phyloP scores from a whole-genome alignment of 2,113 vertebrate species.

The Erinaceus europaeus region DNA sequence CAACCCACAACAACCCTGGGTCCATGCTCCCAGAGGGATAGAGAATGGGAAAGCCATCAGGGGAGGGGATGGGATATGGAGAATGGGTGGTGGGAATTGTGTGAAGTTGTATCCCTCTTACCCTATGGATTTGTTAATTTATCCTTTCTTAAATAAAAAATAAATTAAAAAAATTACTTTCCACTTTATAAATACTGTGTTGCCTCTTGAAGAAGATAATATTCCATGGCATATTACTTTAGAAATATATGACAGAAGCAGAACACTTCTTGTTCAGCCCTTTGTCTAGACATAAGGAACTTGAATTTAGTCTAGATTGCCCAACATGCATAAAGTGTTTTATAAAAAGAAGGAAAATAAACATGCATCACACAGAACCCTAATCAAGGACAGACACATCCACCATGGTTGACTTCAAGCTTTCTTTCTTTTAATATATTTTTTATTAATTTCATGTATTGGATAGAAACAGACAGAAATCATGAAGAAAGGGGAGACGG shows the following conservation, averaged over 20 bases:
- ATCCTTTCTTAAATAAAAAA: too few relatives aligned
- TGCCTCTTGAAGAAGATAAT: background rate
- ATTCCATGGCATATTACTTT: background rate
- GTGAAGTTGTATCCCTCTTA: too few relatives aligned
- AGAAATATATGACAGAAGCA: too few relatives aligned
- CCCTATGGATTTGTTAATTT: too few relatives aligned
- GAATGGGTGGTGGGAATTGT: too few relatives aligned
- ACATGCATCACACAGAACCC: background rate
- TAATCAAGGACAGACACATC: background rate
- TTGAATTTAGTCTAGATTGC: conserved; percentile 26
- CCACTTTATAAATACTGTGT: background rate
- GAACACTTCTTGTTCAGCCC: background rate
- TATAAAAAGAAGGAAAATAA: background rate
- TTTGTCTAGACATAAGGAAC: conserved; percentile 2
- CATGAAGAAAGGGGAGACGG: too few relatives aligned
- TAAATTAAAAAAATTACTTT: conserved; percentile 19
- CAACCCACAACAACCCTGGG: too few relatives aligned
- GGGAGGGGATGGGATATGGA: too few relatives aligned
- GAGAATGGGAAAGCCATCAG: too few relatives aligned
- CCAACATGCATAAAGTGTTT: background rate
- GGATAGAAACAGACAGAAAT: too few relatives aligned
- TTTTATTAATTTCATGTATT: too few relatives aligned
- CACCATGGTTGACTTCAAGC: background rate
- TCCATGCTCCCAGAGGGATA: too few relatives aligned
- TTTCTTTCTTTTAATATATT: conserved; percentile 12